phyloP scores from a whole-genome alignment of 2,797 vertebrate species.

The Mionectes olivaceus region DNA sequence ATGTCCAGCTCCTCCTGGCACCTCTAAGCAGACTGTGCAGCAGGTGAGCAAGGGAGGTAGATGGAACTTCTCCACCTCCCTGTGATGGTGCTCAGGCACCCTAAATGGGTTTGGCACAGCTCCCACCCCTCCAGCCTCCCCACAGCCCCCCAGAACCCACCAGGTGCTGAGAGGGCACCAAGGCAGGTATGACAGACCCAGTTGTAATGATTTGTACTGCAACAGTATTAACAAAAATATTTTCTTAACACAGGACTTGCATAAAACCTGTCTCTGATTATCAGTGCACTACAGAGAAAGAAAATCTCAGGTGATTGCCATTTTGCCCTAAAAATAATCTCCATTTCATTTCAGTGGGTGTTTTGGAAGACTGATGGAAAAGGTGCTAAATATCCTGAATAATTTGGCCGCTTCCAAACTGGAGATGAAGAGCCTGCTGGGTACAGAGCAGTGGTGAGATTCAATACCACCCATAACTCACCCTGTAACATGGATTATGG shows the following conservation, averaged over 20 bases:
- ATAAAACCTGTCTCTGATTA: background rate
- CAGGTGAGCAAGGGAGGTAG: background rate
- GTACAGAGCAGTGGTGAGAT: background rate
- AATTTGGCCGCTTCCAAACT: slow-evolving; percentile 22
- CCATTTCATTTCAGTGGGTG: slow-evolving; percentile 44
- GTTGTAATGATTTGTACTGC: background rate
- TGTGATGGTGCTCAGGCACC: background rate
- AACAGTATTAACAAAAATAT: background rate
- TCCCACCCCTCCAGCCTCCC: background rate
- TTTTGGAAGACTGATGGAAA: background rate
- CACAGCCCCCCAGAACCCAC: accelerated
- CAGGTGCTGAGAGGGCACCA: accelerated
- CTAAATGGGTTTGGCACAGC: background rate
- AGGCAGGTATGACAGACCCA: background rate
- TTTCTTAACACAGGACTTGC: slow-evolving; percentile 7
- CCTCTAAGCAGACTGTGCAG: background rate
- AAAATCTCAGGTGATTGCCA: slow-evolving; percentile 32
- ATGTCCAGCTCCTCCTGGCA: background rate
- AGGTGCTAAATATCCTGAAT: slow-evolving; percentile 7
- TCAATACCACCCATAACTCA: background rate
- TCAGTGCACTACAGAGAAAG: background rate
- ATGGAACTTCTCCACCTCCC: background rate
- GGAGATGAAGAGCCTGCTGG: background rate
- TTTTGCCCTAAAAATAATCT: slow-evolving; percentile 66
- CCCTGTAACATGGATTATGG: background rate